Percentiles rank a stretch among this genome's conserved stretches.
Evolutionary conservation across 30 jellyfish, hydroid and myxozoan genomes (phyloP).

Genomic region (Calvadosia cruxmelitensis): DNA sequence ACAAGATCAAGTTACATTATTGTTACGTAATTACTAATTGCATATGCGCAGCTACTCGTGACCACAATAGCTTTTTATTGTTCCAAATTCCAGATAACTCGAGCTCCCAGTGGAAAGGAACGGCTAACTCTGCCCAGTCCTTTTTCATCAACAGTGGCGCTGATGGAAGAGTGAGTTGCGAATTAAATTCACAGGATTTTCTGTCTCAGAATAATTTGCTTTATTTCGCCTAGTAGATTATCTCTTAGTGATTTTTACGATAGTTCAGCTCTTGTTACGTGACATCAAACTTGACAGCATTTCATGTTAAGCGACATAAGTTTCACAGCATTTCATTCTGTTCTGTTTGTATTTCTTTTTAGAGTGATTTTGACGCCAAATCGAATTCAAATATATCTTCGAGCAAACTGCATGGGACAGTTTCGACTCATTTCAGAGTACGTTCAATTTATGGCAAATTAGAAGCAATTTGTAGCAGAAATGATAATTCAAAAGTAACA

Average conservation of each 20-base stretch:
- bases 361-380: conserved; percentile 8
- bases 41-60: background rate
- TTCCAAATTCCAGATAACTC: background rate
- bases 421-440: conserved; percentile 91
- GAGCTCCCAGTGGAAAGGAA: conserved; percentile 1
- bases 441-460: background rate
- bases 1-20: too few relatives aligned
- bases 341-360: background rate
- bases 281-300: background rate
- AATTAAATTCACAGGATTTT: too few relatives aligned
- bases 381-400: conserved; percentile 28
- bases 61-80: background rate
- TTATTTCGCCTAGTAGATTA: too few relatives aligned
- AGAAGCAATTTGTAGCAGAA: too few relatives aligned
- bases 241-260: too few relatives aligned
- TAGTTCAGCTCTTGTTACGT: too few relatives aligned
- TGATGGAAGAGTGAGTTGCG: background rate
- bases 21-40: too few relatives aligned
- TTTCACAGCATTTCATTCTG: background rate
- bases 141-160: conserved; percentile 3
- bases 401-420: conserved; percentile 69
- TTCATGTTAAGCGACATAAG: too few relatives aligned
- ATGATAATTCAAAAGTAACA: too few relatives aligned
- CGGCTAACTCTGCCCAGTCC: conserved; percentile 13
- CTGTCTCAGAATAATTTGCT: too few relatives aligned